Base-by-base conservation (phyloP, 2,113 vertebrate genomes). In the Tachysurus fulvidraco region DNA sequence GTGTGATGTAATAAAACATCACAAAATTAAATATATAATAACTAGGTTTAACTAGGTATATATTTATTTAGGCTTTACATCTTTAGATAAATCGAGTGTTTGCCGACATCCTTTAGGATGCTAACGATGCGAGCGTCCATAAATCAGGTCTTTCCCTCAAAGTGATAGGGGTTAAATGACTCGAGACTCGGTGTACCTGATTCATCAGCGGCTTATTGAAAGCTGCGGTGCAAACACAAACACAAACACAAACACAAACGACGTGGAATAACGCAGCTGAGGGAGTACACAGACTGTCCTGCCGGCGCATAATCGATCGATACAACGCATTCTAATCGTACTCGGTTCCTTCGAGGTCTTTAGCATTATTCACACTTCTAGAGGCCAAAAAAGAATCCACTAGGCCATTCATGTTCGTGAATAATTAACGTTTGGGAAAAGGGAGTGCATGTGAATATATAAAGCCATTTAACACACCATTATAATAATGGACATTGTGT, bases 351-450 rank as follows among this genome's bases (percentile, higher is more conserved):
- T 16, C 3, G 21, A 36, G 36, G 50, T 74, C 78, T 81, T 73
- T 16, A 16, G 17, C 79, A 71, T 86, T 65, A 59, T 52, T 88
- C 73, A 85, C 60, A 84, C 79, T 60, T 85, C 78, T 19, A 41
- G 36, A 46, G n/a, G 73, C 50, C 30, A n/a, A 2, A n/a, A 2
- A 2, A 60, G 64, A 69, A 80, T 80, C 46, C 77, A 82, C 91
- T 94, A 92, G 94, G 93, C 93, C 85, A 94, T 93, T 92, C 92
- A 94, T 93, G 91, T 89, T 44, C 82, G 90, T 94, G 89, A 95
- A 94, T 94, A 94, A 94, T 94, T 94, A 91, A 94, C 89, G 90
- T 88, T 83, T 78, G 28, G 36, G 60, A 77, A 82, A 50, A 50
- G 28, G 12, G 19, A 57, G 57, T 73, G 69, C 28, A 41, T 80